Evolutionary conservation across 2,888 invertebrate species (phyloP).

Genomic region (Molorchus minor): DNA sequence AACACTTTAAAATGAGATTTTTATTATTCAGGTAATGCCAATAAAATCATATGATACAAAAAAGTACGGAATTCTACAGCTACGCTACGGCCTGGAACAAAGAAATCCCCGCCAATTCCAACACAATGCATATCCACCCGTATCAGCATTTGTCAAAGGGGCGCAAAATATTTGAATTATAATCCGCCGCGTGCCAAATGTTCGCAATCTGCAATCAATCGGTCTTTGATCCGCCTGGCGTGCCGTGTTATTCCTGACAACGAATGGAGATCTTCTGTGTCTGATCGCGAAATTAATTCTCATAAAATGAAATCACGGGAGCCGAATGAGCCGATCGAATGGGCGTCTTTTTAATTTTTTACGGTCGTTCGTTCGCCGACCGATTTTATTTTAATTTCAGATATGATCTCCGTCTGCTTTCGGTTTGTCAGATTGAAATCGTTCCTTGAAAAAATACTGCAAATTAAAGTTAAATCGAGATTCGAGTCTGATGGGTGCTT

Average conservation of each 20-base stretch:
- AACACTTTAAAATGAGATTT: no score
- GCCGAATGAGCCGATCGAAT: conserved; percentile 1
- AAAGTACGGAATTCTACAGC: no score
- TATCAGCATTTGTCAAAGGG: conserved; percentile 35
- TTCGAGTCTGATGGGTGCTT: no score
- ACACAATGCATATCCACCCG: conserved; percentile 29
- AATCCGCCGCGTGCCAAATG: conserved; percentile 41
- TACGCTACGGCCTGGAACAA: neutral
- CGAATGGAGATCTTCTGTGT: conserved; percentile 20
- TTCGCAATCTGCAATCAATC: conserved; percentile 28
- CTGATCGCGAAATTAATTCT: conserved; percentile 20
- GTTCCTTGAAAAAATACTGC: conserved; percentile 1
- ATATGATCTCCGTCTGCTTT: conserved; percentile 14
- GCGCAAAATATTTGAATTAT: conserved; percentile 38
- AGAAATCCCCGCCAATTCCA: neutral
- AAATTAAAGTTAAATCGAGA: conserved; percentile 10
- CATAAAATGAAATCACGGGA: conserved; percentile 17
- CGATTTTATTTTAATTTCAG: conserved; percentile 24
- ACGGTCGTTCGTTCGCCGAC: neutral
- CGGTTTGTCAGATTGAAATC: neutral
- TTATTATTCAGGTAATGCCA: no score
- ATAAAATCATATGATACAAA: no score
- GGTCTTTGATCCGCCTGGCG: conserved; percentile 27
- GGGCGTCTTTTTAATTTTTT: conserved; percentile 22
- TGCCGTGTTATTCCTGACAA: conserved; percentile 24